Percentiles rank a stretch among this genome's conserved stretches.
These are phyloP conservation scores for Coregonus sp. DNA, from an alignment of 2,797 vertebrate species.

Conservation along the genomic window DNA sequence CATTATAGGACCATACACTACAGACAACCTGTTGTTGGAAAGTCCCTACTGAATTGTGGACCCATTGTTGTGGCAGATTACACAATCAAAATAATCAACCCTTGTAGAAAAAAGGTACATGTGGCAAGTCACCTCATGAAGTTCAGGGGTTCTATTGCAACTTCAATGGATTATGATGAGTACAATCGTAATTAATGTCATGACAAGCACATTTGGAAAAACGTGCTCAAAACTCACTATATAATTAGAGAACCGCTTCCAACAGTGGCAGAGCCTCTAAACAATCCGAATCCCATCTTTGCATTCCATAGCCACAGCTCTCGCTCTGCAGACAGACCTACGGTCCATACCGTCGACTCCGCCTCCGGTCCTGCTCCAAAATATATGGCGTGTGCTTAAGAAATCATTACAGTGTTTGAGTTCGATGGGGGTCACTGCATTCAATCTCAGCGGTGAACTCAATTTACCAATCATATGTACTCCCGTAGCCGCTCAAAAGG, in stretches of 20 bases:
- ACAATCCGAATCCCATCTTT: conserved; percentile 24
- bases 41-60: not conserved
- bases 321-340: not conserved
- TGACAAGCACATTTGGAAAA: too few species aligned
- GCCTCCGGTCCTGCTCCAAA: conserved; percentile 13
- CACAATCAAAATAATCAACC: not conserved
- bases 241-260: not conserved
- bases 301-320: conserved; percentile 11
- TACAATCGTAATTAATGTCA: conserved; percentile 58
- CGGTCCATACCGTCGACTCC: not conserved
- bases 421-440: conserved; percentile 52
- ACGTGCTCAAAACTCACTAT: too few species aligned
- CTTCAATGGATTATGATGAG: conserved; percentile 70
- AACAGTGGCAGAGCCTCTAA: not conserved
- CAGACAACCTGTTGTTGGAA: not conserved
- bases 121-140: conserved; percentile 75
- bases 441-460: conserved; percentile 52
- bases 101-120: conserved; percentile 7
- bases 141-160: conserved; percentile 73
- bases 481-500: conserved; percentile 55
- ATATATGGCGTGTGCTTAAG: conserved; percentile 48
- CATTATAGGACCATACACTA: not conserved
- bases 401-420: conserved; percentile 53
- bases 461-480: conserved; percentile 59
- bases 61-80: not conserved